Evolutionary conservation across 1,140 invertebrate genomes (phyloP).

Genomic region (Lepeophtheirus salmonis): DNA sequence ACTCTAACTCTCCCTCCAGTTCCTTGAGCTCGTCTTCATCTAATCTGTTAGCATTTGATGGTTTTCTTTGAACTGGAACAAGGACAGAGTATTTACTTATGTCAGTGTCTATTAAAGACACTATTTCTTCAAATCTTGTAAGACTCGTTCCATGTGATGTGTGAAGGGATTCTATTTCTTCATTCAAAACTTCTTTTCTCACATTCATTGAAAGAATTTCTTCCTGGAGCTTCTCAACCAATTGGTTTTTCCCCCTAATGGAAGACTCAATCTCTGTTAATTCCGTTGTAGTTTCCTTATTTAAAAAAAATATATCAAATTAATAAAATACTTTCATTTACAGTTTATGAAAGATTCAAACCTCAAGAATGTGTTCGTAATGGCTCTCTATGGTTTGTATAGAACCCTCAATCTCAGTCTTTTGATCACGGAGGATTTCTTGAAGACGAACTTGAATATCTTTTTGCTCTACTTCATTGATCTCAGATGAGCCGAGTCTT

Average conservation of each 20-base stretch:
- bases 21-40: constrained; percentile 1
- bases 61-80: background rate
- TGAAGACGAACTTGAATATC: constrained; percentile 12
- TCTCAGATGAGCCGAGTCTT: background rate
- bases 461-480: constrained; percentile 6
- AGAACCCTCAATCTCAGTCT: background rate
- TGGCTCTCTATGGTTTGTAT: background rate
- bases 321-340: no score
- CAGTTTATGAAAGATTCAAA: no score
- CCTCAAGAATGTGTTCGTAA: constrained; percentile 5
- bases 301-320: background rate
- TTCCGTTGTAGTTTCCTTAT: constrained; percentile 11
- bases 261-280: constrained; percentile 8
- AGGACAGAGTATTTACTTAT: constrained; percentile 1
- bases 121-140: no score
- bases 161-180: no score
- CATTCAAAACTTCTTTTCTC: background rate
- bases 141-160: no score
- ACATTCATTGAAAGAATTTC: constrained; percentile 4
- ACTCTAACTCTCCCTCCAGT: constrained; percentile 1
- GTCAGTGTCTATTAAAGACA: constrained; percentile 2
- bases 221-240: constrained; percentile 5
- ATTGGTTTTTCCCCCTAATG: constrained; percentile 4
- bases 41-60: background rate
- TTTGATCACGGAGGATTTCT: constrained; percentile 5